Evolutionary conservation across 2,888 invertebrate genomes (phyloP), one percentile per base, ranked within the genome.

Genomic region (Ormyrus rosae): DNA sequence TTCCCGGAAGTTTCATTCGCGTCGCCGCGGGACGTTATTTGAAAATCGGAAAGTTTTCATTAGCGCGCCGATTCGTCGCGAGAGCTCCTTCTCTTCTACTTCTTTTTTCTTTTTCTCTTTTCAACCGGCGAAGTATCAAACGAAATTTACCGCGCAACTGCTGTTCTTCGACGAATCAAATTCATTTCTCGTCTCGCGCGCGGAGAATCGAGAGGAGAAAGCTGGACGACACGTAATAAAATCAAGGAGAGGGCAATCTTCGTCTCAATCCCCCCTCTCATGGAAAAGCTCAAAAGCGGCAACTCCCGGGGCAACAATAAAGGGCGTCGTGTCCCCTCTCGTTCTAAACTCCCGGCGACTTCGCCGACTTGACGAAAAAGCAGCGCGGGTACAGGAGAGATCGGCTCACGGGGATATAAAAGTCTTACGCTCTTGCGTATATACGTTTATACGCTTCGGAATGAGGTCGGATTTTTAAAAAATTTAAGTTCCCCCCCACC

Each of bases 401-500:
- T 53, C 68, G 51, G 55, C 53, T 76, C 68, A 55, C 68, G 7
- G 45, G 19, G 19, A 45, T 63, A 53, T 71, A 71, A 71, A 72
- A 19, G 45, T 48, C 19, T 19, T 50, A 45, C 13, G 48, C 56
- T 69, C 50, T 60, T 4, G 0, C n/a, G 19, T 19, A 19, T 19
- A 19, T 19, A 19, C 19, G 19, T 19, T 19, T 19, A 19, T 19
- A 19, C 19, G 19, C 19, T 19, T 19, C 19, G 19, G 50, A 73
- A 58, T 9, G 9, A 61, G 19, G 9, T 63, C 11, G 64, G 60
- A 69, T 73, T 78, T 68, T 75, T 63, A 45, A 74, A 74, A 68
- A 68, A 79, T 81, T 65, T 65, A 71, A 82, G 78, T 82, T 78
- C 64, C 65, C 19, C 19, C 1, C 19, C 19, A 19, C 69, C 13